phyloP scores from a whole-genome alignment of 2,888 invertebrate genomes.

The Sinodicranocentrus sp. region DNA sequence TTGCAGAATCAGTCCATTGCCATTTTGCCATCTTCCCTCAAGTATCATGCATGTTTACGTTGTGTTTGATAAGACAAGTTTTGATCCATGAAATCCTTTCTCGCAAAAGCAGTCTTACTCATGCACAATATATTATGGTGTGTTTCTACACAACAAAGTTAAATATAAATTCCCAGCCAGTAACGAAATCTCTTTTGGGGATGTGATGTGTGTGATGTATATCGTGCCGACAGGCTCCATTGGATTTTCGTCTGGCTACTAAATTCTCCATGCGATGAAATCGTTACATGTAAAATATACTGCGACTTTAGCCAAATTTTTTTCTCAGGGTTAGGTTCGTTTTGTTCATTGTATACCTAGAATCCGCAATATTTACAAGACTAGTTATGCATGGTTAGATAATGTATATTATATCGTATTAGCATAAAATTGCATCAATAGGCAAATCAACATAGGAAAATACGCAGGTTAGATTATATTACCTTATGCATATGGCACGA shows the following conservation, averaged over 20 bases:
- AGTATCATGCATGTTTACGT: too few relatives aligned
- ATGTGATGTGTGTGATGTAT: neutral
- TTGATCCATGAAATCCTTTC: constrained; percentile 47
- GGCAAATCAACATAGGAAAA: neutral
- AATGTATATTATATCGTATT: constrained; percentile 42
- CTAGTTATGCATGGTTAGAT: constrained; percentile 29
- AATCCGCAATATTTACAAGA: constrained; percentile 50
- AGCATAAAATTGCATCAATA: constrained; percentile 30
- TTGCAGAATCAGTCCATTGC: constrained; percentile 36
- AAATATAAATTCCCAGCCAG: too few relatives aligned
- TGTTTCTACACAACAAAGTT: too few relatives aligned
- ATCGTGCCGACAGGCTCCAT: constrained; percentile 45
- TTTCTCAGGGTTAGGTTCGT: neutral
- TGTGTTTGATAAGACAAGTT: constrained; percentile 24
- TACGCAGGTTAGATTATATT: neutral
- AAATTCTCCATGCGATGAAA: constrained; percentile 22
- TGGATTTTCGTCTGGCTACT: neutral
- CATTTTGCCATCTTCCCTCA: constrained; percentile 29
- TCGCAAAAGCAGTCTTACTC: neutral
- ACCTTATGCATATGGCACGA: neutral
- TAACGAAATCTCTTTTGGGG: too few relatives aligned
- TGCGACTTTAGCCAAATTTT: constrained; percentile 4
- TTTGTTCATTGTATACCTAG: neutral
- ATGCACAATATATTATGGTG: neutral
- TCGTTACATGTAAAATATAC: neutral